Base-by-base conservation (phyloP, 2,888 invertebrate species). In the Callimorpha dominula region DNA sequence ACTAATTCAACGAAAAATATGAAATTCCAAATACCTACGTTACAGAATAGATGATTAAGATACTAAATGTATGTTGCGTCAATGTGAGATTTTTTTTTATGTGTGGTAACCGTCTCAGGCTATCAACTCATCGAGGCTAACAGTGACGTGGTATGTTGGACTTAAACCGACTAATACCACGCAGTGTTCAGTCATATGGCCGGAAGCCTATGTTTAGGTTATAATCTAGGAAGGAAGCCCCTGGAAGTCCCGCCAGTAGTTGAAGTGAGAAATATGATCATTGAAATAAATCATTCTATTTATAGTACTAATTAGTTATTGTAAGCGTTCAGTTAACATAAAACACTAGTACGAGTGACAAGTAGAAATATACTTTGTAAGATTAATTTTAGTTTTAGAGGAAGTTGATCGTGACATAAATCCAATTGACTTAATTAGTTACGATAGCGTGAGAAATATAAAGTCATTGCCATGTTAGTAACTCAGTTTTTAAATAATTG, bases 391-490 rank as follows among this genome's bases (percentile, higher is more conserved):
- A 4, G n/a, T 17, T 17, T 68, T 49, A 62, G 9, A 62, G 60
- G 60, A 60, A 60, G 60, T 31, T 6, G 60, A 60, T 60, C 60
- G 31, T 60, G 60, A 60, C 20, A 60, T 31, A 60, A 60, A 60
- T 65, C 65, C 17, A 65, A 65, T 49, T 50, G 31, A 65, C 49
- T 71, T 52, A 66, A 64, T 71, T 54, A 40, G 70, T 65, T 65
- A 12, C 46, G 17, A 62, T 66, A 43, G 6, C 71, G 71, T 71
- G 71, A 71, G 71, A 71, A 71, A 9, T 66, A 65, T 20, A 70
- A 67, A 67, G 52, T 52, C 67, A 67, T 17, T 50, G 50, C 50
- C 65, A 50, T 40, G 12, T 50, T 65, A 65, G 40, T 31, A 31
- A 65, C 31, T 14, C 20, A 14, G 9, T 15, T 65, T 40, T 17